These are phyloP conservation scores for Ischnus inquisitorius DNA, from an alignment of 2,888 invertebrate species.

Conservation along the genomic window DNA sequence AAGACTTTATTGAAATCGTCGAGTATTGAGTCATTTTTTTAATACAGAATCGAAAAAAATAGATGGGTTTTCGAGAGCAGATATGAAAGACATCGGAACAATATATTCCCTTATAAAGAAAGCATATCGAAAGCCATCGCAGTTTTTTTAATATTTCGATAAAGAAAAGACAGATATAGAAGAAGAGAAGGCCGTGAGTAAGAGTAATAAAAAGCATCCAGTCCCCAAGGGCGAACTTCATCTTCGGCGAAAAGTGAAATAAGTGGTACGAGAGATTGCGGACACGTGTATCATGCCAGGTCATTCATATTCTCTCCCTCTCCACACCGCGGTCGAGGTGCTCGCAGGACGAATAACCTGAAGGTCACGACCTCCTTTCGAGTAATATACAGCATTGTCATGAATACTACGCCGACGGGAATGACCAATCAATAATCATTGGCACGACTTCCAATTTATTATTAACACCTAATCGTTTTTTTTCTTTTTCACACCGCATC, in stretches of 20 bases:
- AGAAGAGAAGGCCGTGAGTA: conserved; percentile 9
- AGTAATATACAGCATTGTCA: conserved; percentile 12
- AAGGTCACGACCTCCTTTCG: conserved; percentile 61
- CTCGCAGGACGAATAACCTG: conserved; percentile 55
- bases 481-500: background rate
- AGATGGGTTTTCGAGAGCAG: no score
- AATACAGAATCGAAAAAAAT: no score
- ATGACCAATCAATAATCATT: background rate
- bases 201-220: conserved; percentile 35
- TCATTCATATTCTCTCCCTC: conserved; percentile 58
- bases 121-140: conserved; percentile 7
- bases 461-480: background rate
- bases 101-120: no score
- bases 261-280: conserved; percentile 63
- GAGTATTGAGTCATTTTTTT: no score
- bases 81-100: no score
- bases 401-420: background rate
- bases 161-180: background rate
- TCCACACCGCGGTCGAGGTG: conserved; percentile 25
- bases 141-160: background rate
- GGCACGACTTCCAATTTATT: background rate
- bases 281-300: conserved; percentile 62
- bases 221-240: conserved; percentile 58
- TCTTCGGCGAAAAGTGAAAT: conserved; percentile 58
- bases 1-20: no score